Base-by-base conservation (phyloP, 2,113 vertebrate species). In the Sphaerodactylus townsendi region DNA sequence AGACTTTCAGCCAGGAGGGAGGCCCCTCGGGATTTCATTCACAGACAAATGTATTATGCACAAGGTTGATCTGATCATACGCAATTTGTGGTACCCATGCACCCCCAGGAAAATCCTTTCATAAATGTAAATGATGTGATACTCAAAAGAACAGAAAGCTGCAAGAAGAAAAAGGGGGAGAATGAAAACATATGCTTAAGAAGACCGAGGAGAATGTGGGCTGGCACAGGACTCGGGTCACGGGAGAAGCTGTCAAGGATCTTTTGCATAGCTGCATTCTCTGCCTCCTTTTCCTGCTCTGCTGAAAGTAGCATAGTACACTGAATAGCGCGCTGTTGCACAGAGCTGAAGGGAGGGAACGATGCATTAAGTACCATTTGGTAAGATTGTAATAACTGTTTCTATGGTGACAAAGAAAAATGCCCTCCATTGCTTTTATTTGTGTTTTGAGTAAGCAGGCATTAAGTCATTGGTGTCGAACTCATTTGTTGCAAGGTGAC, bases 31-130 rank as follows among this genome's bases (percentile, higher is more conserved):
- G 95, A 95, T 88, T 94, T 94, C 92, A 94, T 94, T 95, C 95
- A 95, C 92, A 94, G 95, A 94, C 84, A 91, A 94, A 96, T 95
- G 90, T 92, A 95, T 96, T 96, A 96, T 96, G 94, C 94, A 96
- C 92, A 93, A 94, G 93, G 92, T 94, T 96, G 95, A 97, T 96
- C 93, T 91, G 93, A 96, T 96, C 95, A 94, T 90, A 95, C 89
- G 89, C 89, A 96, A 94, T 96, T 93, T 95, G 90, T 92, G 92
- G 91, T 92, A 92, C 93, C 91, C 94, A 89, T 87, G 92, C n/a
- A 84, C 92, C 95, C 93, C 84, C 87, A 94, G 94, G 94, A 96
- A 94, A 95, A 94, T 93, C 59, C 85, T 96, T 96, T 95, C 90
- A 94, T 94, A 96, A 95, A 95, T 90, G 83, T 91, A 95, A 96